Base-by-base conservation (phyloP, 2,797 vertebrate genomes). In the Ispidina lecontei region DNA sequence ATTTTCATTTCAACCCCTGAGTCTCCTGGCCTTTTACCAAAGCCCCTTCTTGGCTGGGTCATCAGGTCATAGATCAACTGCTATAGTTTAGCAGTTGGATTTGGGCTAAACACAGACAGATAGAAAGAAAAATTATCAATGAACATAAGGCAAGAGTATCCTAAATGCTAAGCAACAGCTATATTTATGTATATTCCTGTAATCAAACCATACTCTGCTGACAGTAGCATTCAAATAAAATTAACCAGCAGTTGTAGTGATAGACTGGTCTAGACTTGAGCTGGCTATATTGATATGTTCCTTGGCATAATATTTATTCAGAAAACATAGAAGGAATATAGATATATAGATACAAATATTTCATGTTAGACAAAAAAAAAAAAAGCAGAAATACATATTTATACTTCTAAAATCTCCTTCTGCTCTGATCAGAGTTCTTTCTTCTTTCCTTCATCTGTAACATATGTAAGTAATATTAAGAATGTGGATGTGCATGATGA, bases 221-320 rank as follows among this genome's bases (percentile, higher is more conserved):
- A 76, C 63, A 87, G 58, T 65, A 79, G 10, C 51, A 72, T 80
- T 95, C 81, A 86, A 90, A 91, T 70, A 82, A 84, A 95, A 96
- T 92, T 90, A 92, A 33, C 89, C 87, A 88, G 79, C 78, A 89
- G 63, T 88, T 93, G 86, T 85, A 88, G 88, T 3, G 54, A 78
- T 87, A 95, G 82, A 94, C 82, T 3, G 0, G 51, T 88, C 80
- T 91, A 91, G 77, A 84, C 72, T 71, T 73, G 70, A 89, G 85
- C 64, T 87, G 80, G 58, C 83, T 91, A 65, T 94, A 92, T 91
- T 93, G 56, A 39, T 92, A 76, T 26, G 35, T 58, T 93, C n/a
- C 60, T 75, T 70, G 37, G 49, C 76, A 89, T 81, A 93, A 95
- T 94, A 95, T 95, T 96, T 96, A 90, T 95, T 95, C 47, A 75